These are phyloP conservation scores for Timema podura DNA, from an alignment of 2,888 invertebrate species.

Conservation along the genomic window DNA sequence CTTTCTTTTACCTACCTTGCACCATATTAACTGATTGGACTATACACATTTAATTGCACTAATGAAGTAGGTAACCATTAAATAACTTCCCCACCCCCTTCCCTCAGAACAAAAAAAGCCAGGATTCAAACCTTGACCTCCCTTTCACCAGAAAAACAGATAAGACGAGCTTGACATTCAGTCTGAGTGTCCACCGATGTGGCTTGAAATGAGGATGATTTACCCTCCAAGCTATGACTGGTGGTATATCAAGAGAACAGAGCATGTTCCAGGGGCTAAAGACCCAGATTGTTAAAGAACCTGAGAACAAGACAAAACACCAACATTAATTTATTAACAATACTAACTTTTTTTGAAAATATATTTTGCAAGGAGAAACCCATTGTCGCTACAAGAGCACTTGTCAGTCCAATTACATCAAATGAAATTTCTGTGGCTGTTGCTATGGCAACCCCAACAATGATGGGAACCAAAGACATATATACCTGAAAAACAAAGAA, in stretches of 20 bases:
- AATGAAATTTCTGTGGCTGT: slow-evolving; percentile 91
- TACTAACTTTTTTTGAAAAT: slow-evolving; percentile 83
- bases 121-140: no score
- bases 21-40: no score
- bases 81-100: no score
- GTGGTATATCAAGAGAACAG: no score
- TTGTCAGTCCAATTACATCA: slow-evolving; percentile 76
- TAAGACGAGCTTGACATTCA: no score
- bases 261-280: not conserved
- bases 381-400: slow-evolving; percentile 84
- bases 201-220: not conserved
- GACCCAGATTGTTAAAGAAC: not conserved
- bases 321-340: not conserved
- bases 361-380: slow-evolving; percentile 93
- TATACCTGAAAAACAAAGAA: slow-evolving; percentile 56
- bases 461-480: slow-evolving; percentile 82
- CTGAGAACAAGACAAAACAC: not conserved
- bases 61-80: no score
- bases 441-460: slow-evolving; percentile 84
- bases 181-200: no score
- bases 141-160: no score
- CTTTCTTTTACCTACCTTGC: no score
- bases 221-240: no score
- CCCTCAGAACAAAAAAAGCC: no score
- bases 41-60: no score